Evolutionary conservation across 2,797 vertebrate species (phyloP), one percentile per base, ranked within the genome.

Genomic region (Streptopelia turtur): DNA sequence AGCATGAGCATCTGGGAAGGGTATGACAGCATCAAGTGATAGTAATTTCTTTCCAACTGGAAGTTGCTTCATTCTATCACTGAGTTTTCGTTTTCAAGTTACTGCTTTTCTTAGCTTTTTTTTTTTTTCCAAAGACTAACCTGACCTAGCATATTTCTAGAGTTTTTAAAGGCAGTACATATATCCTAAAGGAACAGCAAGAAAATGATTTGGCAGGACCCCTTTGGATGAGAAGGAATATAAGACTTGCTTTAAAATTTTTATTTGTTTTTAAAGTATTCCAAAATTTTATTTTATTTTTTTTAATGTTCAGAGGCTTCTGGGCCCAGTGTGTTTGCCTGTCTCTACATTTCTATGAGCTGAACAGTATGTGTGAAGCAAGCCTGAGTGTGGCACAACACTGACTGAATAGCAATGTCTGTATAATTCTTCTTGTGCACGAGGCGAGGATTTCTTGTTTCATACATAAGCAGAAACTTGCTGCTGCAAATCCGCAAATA

Each of bases 391-490:
- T 81, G 78, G 41, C 59, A 74, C 39, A 37, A 6, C 28, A 20
- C 81, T 72, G 92, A 30, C 52, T 85, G 94, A 93, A 86, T 37
- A 87, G 28, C 79, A 92, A 91, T 72, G 49, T 69, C 57, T 93
- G 53, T 65, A 17, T 89, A 84, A 94, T 90, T 94, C 66, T 88
- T 49, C 76, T 53, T 91, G 83, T 55, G 76, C 70, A 81, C 3
- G n/a, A 94, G 82, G 76, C 2, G 0, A 83, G 49, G 33, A 91
- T 89, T 97, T 97, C 81, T 95, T 82, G 93, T 97, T 97, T 96
- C 92, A 94, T 95, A 92, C 83, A 75, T 83, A 41, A 4, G 45
- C 84, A 95, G 74, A 91, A 94, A 87, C 30, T 78, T 84, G 63
- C 79, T 84, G 69, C 72, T 89, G 49, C 37, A 95, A 75, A 71